A percentile compares a stretch with the other conserved stretches of the same genome.
These are phyloP conservation scores for Conistra vaccinii DNA, from an alignment of 2,888 invertebrate genomes.

Conservation along the genomic window DNA sequence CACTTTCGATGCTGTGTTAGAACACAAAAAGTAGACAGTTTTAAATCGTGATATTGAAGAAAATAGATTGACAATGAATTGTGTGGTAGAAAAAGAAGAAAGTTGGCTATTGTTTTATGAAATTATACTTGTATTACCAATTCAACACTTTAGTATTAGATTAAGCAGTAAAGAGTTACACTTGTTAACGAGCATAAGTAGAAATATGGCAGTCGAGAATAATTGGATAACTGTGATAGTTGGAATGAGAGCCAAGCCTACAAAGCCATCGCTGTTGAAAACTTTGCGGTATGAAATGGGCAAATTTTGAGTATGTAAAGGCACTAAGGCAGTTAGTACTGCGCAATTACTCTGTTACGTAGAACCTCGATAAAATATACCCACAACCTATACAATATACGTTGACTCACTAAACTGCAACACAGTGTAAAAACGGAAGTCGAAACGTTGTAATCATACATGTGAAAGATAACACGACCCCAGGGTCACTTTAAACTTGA, in stretches of 20 bases:
- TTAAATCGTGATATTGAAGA: slow-evolving; percentile 31
- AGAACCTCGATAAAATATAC: not conserved
- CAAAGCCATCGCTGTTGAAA: not conserved
- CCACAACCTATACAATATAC: not conserved
- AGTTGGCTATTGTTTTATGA: not conserved
- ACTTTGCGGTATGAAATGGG: not conserved
- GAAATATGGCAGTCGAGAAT: not conserved
- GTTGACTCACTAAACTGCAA: slow-evolving; percentile 32
- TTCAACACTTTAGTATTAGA: slow-evolving; percentile 4
- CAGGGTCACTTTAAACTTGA: not conserved
- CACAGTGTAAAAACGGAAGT: slow-evolving; percentile 27
- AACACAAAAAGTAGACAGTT: slow-evolving; percentile 29
- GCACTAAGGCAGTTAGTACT: not conserved
- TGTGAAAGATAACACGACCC: slow-evolving; percentile 14
- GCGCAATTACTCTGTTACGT: not conserved
- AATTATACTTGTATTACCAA: not conserved
- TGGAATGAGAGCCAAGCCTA: slow-evolving; percentile 9
- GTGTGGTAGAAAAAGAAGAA: slow-evolving; percentile 9
- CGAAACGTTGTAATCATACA: not conserved
- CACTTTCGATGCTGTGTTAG: slow-evolving; percentile 29
- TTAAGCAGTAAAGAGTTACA: not conserved
- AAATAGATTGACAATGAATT: slow-evolving; percentile 46
- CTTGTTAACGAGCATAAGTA: not conserved
- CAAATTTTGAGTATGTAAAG: slow-evolving; percentile 8
- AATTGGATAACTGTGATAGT: slow-evolving; percentile 8